Conservation (phyloP, 2,797 vertebrate genomes). For the Smutsia gigantea region DNA sequence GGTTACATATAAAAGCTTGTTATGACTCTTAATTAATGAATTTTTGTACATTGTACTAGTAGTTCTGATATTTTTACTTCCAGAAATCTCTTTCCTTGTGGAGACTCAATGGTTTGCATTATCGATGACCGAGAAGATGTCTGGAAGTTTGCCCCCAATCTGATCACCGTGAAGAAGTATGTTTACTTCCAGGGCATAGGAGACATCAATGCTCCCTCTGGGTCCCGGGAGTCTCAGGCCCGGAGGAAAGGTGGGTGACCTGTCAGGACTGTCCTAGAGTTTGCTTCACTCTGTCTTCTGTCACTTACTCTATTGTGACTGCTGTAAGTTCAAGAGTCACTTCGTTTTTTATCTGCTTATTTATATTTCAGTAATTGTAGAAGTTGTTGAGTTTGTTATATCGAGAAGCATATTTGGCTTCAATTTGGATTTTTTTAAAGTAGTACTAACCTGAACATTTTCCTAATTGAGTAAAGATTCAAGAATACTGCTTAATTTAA, state of each 20-base stretch:
- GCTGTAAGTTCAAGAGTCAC: not conserved
- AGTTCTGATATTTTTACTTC: slow-evolving; percentile 18
- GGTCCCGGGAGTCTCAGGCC: slow-evolving; percentile 91
- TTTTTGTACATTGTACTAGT: not conserved
- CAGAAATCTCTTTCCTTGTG: slow-evolving; percentile 98
- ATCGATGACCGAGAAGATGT: slow-evolving; percentile 99
- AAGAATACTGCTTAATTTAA: not conserved
- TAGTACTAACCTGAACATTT: accelerated
- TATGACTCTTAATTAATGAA: not conserved
- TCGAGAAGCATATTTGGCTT: not conserved
- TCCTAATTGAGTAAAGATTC: not conserved
- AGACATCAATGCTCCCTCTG: slow-evolving; percentile 96
- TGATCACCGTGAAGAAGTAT: slow-evolving; percentile 99
- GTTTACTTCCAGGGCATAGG: slow-evolving; percentile 98
- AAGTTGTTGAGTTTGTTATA: not conserved
- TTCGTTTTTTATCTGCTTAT: not conserved
- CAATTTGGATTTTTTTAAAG: not conserved
- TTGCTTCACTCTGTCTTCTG: not conserved
- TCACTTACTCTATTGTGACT: not conserved
- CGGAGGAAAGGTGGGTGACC: slow-evolving; percentile 90
- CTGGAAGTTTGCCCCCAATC: slow-evolving; percentile 98
- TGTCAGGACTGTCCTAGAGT: too few species aligned
- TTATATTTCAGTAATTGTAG: not conserved
- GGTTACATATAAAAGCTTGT: accelerated
- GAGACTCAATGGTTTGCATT: slow-evolving; percentile 99